Percentiles rank a stretch among this genome's conserved stretches.
phyloP scores from a whole-genome alignment of 2,113 vertebrate species.

The Setophaga kirtlandii region DNA sequence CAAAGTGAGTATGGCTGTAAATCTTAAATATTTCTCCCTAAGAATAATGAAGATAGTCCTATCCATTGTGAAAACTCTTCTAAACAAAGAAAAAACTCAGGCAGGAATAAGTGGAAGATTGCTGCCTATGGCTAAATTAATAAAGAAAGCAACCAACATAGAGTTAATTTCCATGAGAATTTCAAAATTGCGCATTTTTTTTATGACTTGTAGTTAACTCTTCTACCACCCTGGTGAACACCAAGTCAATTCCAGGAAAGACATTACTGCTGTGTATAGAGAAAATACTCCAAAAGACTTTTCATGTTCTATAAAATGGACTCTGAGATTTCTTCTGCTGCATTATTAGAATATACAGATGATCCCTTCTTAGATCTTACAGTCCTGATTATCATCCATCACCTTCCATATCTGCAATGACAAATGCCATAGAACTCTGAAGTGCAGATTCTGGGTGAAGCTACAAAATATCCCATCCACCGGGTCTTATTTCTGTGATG shows the following conservation, averaged over 20 bases:
- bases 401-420: background rate
- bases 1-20: background rate
- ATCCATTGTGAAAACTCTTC: background rate
- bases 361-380: background rate
- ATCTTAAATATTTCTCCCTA: background rate
- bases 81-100: background rate
- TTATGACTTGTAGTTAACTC: background rate
- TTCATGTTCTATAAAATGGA: background rate
- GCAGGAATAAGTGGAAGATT: background rate
- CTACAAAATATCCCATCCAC: background rate
- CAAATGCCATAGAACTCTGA: background rate
- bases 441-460: background rate
- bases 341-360: background rate
- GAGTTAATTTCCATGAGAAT: background rate
- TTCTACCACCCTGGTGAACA: background rate
- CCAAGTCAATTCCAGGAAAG: background rate
- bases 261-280: background rate
- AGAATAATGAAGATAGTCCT: background rate
- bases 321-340: background rate
- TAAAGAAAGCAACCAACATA: background rate
- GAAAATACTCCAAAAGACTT: background rate
- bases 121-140: background rate
- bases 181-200: background rate
- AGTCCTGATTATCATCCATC: background rate
- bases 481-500: background rate